These are phyloP conservation scores for Athalia cordata DNA, from an alignment of 2,888 invertebrate genomes.

Conservation along the genomic window DNA sequence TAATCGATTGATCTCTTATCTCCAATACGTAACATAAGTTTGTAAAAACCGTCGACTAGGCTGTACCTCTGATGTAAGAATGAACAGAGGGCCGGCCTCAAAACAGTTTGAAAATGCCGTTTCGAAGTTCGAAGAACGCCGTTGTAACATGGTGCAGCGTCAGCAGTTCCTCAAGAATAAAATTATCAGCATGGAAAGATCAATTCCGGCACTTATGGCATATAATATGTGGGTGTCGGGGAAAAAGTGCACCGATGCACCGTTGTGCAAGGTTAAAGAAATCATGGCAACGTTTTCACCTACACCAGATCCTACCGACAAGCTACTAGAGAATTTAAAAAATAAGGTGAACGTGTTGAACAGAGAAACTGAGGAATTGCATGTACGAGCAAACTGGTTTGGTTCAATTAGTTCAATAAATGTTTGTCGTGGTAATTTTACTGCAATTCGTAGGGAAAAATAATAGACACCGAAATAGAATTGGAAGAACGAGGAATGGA, in stretches of 20 bases:
- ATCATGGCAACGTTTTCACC: constrained; percentile 61
- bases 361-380: constrained; percentile 64
- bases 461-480: constrained; percentile 65
- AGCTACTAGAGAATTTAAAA: constrained; percentile 57
- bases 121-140: constrained; percentile 60
- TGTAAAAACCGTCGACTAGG: constrained; percentile 44
- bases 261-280: constrained; percentile 60
- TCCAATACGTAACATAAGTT: background rate
- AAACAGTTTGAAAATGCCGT: constrained; percentile 55
- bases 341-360: constrained; percentile 57
- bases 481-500: constrained; percentile 65
- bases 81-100: constrained; percentile 37
- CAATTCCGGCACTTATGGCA: constrained; percentile 67
- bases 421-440: background rate
- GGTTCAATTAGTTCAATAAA: background rate
- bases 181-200: constrained; percentile 64
- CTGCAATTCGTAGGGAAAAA: constrained; percentile 61
- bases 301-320: constrained; percentile 61
- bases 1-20: no score
- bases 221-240: constrained; percentile 59
- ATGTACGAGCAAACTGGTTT: constrained; percentile 60
- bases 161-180: constrained; percentile 61
- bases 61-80: constrained; percentile 51
- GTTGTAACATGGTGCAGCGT: constrained; percentile 58
- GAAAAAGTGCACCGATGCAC: constrained; percentile 51